Conservation (phyloP, 2,113 vertebrate genomes). For the Pseudorectes ferrugineus region DNA sequence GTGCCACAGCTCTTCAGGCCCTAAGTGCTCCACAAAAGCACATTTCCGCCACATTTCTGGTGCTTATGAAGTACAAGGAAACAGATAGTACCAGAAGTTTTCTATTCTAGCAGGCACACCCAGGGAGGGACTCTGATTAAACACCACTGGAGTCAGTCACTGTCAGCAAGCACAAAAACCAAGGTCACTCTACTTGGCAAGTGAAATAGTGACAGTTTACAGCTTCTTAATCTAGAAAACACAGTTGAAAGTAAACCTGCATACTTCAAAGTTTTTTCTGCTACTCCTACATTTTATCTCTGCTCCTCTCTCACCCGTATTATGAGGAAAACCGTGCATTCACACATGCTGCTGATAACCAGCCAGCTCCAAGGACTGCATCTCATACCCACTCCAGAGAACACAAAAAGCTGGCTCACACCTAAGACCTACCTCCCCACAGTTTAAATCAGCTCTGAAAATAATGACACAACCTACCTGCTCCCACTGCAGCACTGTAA, state of each 20-base stretch:
- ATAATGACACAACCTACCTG: background rate
- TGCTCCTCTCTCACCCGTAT: background rate
- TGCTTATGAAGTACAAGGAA: background rate
- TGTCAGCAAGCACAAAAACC: background rate
- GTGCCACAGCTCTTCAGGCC: background rate
- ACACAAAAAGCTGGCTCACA: background rate
- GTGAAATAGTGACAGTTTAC: background rate
- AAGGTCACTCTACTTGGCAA: background rate
- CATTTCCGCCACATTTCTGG: background rate
- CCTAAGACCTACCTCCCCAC: background rate
- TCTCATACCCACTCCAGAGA: background rate
- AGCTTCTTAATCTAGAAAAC: background rate
- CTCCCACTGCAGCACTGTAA: background rate
- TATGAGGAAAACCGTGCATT: background rate
- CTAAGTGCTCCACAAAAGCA: background rate
- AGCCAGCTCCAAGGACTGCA: background rate
- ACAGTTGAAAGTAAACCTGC: background rate
- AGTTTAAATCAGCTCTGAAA: background rate
- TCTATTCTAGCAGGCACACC: background rate
- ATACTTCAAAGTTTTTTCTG: background rate
- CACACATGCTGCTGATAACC: background rate
- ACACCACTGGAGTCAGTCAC: background rate
- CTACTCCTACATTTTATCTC: background rate
- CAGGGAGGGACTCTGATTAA: background rate
- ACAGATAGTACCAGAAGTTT: background rate